Percentiles rank a stretch among this genome's conserved stretches.
phyloP scores from a whole-genome alignment of 2,888 invertebrate genomes.

The Dastarcus helophoroides region DNA sequence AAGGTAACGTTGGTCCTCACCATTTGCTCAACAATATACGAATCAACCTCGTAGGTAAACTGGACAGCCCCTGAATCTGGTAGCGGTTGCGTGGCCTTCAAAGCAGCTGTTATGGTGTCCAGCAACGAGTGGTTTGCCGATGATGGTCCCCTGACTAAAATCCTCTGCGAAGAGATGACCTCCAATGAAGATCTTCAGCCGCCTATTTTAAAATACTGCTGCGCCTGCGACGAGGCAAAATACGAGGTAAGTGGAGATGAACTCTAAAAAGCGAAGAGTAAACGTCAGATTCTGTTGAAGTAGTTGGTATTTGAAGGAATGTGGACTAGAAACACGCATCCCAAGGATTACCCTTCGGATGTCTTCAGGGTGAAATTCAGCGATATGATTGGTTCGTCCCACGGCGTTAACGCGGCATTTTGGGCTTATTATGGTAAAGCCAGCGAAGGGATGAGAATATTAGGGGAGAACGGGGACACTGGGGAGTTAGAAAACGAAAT shows the following conservation, averaged over 20 bases:
- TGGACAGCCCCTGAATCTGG: constrained; percentile 74
- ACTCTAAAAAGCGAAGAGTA: neutral
- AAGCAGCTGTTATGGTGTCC: constrained; percentile 63
- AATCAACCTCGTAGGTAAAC: constrained; percentile 7
- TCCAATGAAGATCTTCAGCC: constrained; percentile 50
- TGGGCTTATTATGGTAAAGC: constrained; percentile 83
- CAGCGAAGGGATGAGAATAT: constrained; percentile 73
- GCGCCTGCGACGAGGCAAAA: constrained; percentile 92
- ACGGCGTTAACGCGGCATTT: constrained; percentile 66
- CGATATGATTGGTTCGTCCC: constrained; percentile 89
- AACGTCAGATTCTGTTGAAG: neutral
- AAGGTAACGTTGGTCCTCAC: no score
- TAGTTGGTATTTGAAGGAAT: constrained; percentile 78
- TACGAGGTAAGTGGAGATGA: constrained; percentile 56
- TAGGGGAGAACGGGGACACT: constrained; percentile 88
- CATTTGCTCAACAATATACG: no score
- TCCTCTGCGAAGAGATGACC: constrained; percentile 56
- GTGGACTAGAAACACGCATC: constrained; percentile 90
- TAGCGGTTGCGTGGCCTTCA: constrained; percentile 70
- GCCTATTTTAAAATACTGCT: constrained; percentile 59
- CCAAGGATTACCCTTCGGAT: constrained; percentile 84
- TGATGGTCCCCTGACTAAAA: constrained; percentile 56
- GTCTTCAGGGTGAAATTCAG: constrained; percentile 83
- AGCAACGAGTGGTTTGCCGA: constrained; percentile 70
- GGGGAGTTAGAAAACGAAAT: constrained; percentile 81